phyloP scores from a whole-genome alignment of 1,140 invertebrate genomes.

The Papilio glaucus region DNA sequence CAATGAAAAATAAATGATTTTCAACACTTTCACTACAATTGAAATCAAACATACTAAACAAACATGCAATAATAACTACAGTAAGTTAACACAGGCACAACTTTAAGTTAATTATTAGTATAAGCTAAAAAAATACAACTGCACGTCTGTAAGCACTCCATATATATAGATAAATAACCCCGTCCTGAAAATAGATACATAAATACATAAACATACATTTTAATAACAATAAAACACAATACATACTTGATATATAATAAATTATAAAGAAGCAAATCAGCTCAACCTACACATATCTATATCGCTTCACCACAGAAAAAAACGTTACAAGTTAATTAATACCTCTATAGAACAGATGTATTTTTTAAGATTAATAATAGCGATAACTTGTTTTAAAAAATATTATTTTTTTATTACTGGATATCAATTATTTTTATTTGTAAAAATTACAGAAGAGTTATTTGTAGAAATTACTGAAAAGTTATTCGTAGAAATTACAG shows the following conservation, averaged over 20 bases:
- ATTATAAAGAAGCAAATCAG: not conserved
- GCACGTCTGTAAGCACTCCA: conserved; percentile 42
- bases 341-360: too few species aligned
- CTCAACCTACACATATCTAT: too few species aligned
- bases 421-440: too few species aligned
- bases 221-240: not conserved
- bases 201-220: conserved; percentile 42
- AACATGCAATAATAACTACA: not conserved
- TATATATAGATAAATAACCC: conserved; percentile 42
- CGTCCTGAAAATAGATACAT: conserved; percentile 55
- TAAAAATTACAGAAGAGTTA: too few species aligned
- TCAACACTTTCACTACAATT: not conserved
- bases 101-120: not conserved
- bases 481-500: too few species aligned
- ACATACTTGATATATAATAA: not conserved
- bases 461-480: too few species aligned
- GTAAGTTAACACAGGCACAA: not conserved
- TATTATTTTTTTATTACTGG: too few species aligned
- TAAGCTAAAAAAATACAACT: not conserved
- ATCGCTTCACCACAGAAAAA: too few species aligned
- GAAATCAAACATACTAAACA: not conserved
- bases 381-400: too few species aligned
- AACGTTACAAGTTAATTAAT: too few species aligned
- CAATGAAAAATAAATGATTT: not conserved
- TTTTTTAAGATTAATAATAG: too few species aligned